Evolutionary conservation across 2,113 vertebrate genomes (phyloP), one percentile per base, ranked within the genome.

Genomic region (Pteropus alecto): DNA sequence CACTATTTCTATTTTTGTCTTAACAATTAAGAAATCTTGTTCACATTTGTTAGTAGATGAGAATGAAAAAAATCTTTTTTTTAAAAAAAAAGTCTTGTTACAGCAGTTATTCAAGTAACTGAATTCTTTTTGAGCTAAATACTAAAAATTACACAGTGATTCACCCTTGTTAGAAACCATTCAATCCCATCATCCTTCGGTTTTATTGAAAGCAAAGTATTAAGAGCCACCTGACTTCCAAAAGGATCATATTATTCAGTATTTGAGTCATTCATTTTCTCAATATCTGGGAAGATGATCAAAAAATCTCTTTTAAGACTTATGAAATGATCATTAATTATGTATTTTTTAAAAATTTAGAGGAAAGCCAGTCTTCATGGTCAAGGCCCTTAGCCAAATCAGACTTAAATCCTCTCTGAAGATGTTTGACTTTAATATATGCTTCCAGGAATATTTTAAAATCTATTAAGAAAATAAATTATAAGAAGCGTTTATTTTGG

Each of bases 291-390:
- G 78, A 85, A 76, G 60, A 88, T 73, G 51, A 73, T 65, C 56
- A 88, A 83, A 81, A 78, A 88, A 46, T 51, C 30, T 41, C 74
- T 87, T 60, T 41, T 74, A 87, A 87, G 67, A 61, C 26, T 89
- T 92, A 73, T 85, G 65, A 96, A 96, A 74, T 94, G 56, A 54
- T 60, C 8, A 38, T 76, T 90, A 94, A 94, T 78, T 88, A 73
- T 41, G 58, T 8, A 24, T 65, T 70, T 35, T 58, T 13, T 1
- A 56, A 77, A 87, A 97, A 60, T 48, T 56, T 92, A 81, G 18
- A 90, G 12, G 16, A 13, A 76, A 89, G 38, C 5, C 1, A 28
- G 12, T 48, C n/a, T 63, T 92, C 76, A 85, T 70, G 46, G 61
- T 67, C 67, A 94, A 90, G 18, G 4, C 65, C 93, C 41, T 81